Evolutionary conservation across 2,888 invertebrate genomes (phyloP).

Genomic region (Orchesella flavescens): DNA sequence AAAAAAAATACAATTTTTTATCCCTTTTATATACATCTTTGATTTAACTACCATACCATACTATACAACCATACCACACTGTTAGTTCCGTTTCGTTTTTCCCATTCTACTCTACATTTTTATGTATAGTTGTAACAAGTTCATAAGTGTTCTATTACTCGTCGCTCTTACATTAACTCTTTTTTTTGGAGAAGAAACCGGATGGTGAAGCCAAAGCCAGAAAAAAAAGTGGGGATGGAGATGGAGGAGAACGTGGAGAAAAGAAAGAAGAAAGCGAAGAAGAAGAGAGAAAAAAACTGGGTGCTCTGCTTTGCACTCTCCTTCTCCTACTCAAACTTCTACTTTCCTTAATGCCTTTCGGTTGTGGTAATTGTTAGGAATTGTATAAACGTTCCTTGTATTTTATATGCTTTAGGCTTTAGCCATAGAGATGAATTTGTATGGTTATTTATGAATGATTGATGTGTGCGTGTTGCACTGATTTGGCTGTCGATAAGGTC

Average conservation of each 20-base stretch:
- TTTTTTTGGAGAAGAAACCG: constrained; percentile 17
- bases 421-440: no score
- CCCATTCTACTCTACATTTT: not conserved
- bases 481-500: no score
- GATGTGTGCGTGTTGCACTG: no score
- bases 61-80: no score
- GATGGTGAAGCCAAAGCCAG: constrained; percentile 11
- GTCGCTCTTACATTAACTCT: not conserved
- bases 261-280: constrained; percentile 12
- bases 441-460: no score
- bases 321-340: not conserved
- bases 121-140: constrained; percentile 10
- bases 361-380: no score
- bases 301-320: not conserved
- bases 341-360: constrained; percentile 22
- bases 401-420: no score
- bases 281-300: not conserved
- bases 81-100: not conserved
- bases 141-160: constrained; percentile 16
- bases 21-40: constrained; percentile 8
- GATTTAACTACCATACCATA: constrained; percentile 36
- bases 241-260: not conserved
- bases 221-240: not conserved
- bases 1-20: constrained; percentile 9
- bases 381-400: no score